Conservation (phyloP, 2,113 vertebrate species). For the Symphodus melops region DNA sequence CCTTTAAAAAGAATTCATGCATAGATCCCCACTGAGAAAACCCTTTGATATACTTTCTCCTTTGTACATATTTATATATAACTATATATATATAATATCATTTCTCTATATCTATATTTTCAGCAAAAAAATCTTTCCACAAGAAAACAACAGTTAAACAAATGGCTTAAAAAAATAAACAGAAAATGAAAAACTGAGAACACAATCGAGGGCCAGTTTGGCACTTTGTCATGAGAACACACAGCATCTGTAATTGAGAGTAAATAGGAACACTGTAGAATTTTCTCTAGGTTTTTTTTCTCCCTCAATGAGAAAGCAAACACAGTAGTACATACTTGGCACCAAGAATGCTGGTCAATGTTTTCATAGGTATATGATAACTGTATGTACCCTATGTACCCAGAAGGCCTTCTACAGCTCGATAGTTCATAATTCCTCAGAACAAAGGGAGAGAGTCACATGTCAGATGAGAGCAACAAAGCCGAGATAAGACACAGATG, state of each 20-base stretch:
- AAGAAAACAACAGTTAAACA: slow-evolving; percentile 72
- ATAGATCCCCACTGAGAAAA: slow-evolving; percentile 83
- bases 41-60: slow-evolving; percentile 81
- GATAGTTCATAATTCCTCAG: slow-evolving; percentile 21
- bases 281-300: slow-evolving; percentile 53
- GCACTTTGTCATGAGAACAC: slow-evolving; percentile 80
- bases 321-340: slow-evolving; percentile 77
- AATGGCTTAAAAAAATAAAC: slow-evolving; percentile 51
- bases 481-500: slow-evolving; percentile 58
- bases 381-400: slow-evolving; percentile 31
- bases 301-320: slow-evolving; percentile 66
- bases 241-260: slow-evolving; percentile 68
- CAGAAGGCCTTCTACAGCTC: slow-evolving; percentile 18
- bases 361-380: slow-evolving; percentile 57
- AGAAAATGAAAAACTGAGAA: slow-evolving; percentile 51
- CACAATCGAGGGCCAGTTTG: slow-evolving; percentile 78
- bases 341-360: slow-evolving; percentile 81
- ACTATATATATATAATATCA: slow-evolving; percentile 82
- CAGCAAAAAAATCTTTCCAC: slow-evolving; percentile 76
- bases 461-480: slow-evolving; percentile 34
- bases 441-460: slow-evolving; percentile 27
- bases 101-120: slow-evolving; percentile 84
- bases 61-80: slow-evolving; percentile 84
- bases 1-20: slow-evolving; percentile 84
- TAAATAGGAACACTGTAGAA: slow-evolving; percentile 55